Evolutionary conservation across 2,113 vertebrate genomes (phyloP).

Genomic region (Ranitomeya imitator): DNA sequence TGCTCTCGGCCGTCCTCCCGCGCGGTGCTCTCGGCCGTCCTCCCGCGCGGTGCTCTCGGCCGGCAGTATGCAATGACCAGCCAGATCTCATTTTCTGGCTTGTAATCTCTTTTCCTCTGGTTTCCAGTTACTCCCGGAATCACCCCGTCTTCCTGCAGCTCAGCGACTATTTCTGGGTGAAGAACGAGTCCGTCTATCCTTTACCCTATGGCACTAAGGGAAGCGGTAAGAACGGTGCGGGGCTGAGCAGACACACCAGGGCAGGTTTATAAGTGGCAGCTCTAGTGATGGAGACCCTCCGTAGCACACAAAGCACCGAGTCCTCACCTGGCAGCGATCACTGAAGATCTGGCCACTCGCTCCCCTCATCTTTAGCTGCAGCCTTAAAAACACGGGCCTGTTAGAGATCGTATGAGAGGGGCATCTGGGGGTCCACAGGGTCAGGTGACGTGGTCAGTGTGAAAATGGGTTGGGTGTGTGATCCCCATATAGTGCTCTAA

Average conservation of each 20-base stretch:
- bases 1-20: too few species aligned
- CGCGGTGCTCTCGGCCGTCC: too few species aligned
- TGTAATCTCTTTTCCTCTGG: background rate
- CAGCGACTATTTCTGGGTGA: slow-evolving; percentile 88
- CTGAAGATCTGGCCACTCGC: background rate
- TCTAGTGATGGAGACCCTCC: too few species aligned
- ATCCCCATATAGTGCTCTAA: background rate
- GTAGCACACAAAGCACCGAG: too few species aligned
- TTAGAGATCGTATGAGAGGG: too few species aligned
- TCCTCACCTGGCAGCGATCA: background rate
- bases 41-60: too few species aligned
- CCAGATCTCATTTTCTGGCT: background rate
- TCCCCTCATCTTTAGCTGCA: background rate
- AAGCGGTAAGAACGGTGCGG: slow-evolving; percentile 78
- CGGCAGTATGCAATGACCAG: background rate
- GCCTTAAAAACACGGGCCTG: too few species aligned
- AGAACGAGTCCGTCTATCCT: slow-evolving; percentile 72
- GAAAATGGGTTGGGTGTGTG: too few species aligned
- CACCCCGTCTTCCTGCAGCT: slow-evolving; percentile 85
- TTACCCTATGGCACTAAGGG: slow-evolving; percentile 90
- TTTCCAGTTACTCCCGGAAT: slow-evolving; percentile 70
- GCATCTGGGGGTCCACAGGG: too few species aligned
- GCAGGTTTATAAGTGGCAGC: too few species aligned
- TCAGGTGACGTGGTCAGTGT: too few species aligned
- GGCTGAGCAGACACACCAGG: background rate